Conservation (phyloP, 1,140 invertebrate species). For the Achatina immaculata region DNA sequence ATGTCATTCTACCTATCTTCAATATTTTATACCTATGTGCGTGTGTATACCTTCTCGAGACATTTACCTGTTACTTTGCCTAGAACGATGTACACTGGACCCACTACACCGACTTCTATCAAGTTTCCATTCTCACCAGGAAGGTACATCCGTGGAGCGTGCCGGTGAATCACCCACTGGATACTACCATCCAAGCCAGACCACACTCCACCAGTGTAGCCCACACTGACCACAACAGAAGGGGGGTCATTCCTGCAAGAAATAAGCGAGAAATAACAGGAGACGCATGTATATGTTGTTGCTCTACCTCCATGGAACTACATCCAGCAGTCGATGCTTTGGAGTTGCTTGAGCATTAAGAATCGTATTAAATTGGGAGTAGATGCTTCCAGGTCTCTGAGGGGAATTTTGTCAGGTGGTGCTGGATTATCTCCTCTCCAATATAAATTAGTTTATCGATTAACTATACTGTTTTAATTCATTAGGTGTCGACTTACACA, state of each 20-base stretch:
- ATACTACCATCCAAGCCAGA: background rate
- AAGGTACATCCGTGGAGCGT: no score
- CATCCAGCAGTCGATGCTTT: no score
- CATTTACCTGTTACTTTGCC: background rate
- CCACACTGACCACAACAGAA: background rate
- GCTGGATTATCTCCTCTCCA: no score
- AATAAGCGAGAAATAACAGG: background rate
- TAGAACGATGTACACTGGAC: background rate
- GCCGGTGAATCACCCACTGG: background rate
- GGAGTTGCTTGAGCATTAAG: no score
- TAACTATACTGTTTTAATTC: no score
- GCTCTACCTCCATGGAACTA: no score
- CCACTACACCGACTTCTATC: background rate
- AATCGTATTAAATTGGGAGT: no score
- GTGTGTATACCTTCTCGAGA: background rate
- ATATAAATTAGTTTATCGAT: no score
- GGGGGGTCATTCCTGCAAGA: background rate
- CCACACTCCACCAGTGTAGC: background rate
- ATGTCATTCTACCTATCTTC: background rate
- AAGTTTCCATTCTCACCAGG: background rate
- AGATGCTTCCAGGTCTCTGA: no score
- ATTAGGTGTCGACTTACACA: no score
- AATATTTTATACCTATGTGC: background rate
- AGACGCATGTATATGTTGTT: background rate
- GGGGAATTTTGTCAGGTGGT: no score